These are phyloP conservation scores for Agrypnia vestita DNA, from an alignment of 1,140 invertebrate species.

Conservation along the genomic window DNA sequence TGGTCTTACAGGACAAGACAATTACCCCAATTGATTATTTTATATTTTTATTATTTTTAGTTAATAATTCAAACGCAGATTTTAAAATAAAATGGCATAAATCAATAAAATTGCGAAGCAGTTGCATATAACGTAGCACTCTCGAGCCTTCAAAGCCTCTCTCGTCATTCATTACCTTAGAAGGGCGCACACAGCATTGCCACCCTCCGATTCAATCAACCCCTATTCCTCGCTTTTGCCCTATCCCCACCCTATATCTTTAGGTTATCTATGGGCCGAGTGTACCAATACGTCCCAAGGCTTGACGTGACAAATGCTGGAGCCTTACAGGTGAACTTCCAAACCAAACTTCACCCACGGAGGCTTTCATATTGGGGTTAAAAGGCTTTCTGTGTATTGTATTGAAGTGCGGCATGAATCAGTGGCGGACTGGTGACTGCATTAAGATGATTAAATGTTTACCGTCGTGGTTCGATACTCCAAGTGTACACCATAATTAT, in stretches of 20 bases:
- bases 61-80: too few species aligned
- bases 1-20: too few species aligned
- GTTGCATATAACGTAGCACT: neutral
- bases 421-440: conserved; percentile 2
- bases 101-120: too few species aligned
- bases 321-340: conserved; percentile 34
- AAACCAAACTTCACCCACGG: conserved; percentile 39
- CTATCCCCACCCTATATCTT: neutral
- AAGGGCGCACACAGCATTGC: conserved; percentile 27
- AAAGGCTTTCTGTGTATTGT: conserved; percentile 34
- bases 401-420: neutral
- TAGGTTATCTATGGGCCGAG: conserved; percentile 37
- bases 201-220: conserved; percentile 50
- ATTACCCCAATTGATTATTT: too few species aligned
- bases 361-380: conserved; percentile 27
- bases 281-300: conserved; percentile 42
- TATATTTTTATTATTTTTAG: too few species aligned
- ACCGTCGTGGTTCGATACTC: neutral
- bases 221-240: neutral
- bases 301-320: conserved; percentile 42
- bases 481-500: neutral
- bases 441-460: conserved; percentile 23
- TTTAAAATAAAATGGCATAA: too few species aligned
- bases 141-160: conserved; percentile 22
- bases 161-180: conserved; percentile 40